Conservation (phyloP, 2,888 invertebrate species). For the Hermodice carunculata region DNA sequence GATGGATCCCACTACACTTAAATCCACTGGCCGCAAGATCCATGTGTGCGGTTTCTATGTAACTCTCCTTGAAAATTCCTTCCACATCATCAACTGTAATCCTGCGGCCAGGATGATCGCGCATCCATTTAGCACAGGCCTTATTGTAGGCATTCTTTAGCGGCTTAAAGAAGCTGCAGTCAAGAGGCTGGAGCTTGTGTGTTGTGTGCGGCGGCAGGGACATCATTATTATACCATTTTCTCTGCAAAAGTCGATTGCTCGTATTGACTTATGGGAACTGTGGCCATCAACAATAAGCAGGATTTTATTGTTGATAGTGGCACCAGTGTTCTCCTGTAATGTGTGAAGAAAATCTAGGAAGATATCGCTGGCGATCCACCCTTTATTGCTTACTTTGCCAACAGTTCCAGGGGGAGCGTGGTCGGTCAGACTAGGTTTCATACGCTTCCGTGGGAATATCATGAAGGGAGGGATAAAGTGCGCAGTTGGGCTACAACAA, state of each 20-base stretch:
- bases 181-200: slow-evolving; percentile 11
- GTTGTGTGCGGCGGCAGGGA: slow-evolving; percentile 18
- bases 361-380: not conserved
- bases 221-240: slow-evolving; percentile 5
- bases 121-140: too few relatives aligned
- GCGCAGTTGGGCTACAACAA: not conserved
- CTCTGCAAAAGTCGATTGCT: slow-evolving; percentile 3
- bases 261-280: not conserved
- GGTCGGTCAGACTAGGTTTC: not conserved
- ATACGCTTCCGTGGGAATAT: not conserved
- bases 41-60: too few relatives aligned
- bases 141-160: too few relatives aligned
- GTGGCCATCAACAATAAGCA: not conserved
- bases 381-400: not conserved
- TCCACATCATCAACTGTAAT: too few relatives aligned
- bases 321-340: not conserved
- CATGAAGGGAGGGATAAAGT: not conserved
- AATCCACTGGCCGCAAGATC: too few relatives aligned
- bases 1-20: too few relatives aligned
- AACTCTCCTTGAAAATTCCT: too few relatives aligned
- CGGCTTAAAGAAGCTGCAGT: slow-evolving; percentile 3
- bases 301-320: not conserved
- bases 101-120: too few relatives aligned
- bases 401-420: not conserved
- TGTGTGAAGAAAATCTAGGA: not conserved